Evolutionary conservation across 2,797 vertebrate genomes (phyloP).

Genomic region (Hoplostethus atlanticus): DNA sequence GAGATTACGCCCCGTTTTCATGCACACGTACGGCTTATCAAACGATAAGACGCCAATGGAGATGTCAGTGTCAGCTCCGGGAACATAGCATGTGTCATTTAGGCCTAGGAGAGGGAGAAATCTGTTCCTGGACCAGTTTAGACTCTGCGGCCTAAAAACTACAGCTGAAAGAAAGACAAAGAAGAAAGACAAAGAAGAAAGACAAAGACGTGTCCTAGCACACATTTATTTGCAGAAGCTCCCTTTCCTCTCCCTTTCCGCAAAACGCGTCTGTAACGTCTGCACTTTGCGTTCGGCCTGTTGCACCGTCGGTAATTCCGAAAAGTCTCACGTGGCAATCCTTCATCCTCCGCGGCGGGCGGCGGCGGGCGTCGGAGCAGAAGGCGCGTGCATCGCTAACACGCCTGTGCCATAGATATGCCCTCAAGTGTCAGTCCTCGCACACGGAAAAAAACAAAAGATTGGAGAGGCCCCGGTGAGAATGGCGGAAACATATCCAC

Average conservation of each 20-base stretch:
- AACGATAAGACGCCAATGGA: background rate
- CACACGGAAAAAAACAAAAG: constrained; percentile 41
- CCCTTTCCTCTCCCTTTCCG: constrained; percentile 3
- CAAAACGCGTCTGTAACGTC: constrained; percentile 37
- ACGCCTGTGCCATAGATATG: constrained; percentile 72
- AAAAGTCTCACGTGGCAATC: constrained; percentile 61
- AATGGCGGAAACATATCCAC: constrained; percentile 62
- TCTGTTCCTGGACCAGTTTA: constrained; percentile 39
- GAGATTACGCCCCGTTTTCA: constrained; percentile 1
- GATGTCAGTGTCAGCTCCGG: background rate
- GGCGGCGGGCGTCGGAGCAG: constrained; percentile 49
- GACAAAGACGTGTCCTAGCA: constrained; percentile 59
- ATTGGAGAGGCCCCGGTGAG: constrained; percentile 70
- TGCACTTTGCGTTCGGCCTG: constrained; percentile 40
- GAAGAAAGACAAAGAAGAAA: constrained; percentile 45
- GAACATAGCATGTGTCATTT: constrained; percentile 43
- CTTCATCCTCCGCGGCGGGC: constrained; percentile 43
- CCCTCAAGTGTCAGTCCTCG: constrained; percentile 78
- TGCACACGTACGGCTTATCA: background rate
- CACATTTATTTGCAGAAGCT: constrained; percentile 27
- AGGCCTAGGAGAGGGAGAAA: constrained; percentile 37
- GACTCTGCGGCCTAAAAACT: constrained; percentile 53
- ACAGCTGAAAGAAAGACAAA: constrained; percentile 45
- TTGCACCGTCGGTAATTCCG: constrained; percentile 58
- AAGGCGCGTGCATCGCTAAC: constrained; percentile 72